A percentile compares a stretch with the other conserved stretches of the same genome.
Conservation (phyloP, 2,888 invertebrate genomes). For the Melitaea athalia region DNA sequence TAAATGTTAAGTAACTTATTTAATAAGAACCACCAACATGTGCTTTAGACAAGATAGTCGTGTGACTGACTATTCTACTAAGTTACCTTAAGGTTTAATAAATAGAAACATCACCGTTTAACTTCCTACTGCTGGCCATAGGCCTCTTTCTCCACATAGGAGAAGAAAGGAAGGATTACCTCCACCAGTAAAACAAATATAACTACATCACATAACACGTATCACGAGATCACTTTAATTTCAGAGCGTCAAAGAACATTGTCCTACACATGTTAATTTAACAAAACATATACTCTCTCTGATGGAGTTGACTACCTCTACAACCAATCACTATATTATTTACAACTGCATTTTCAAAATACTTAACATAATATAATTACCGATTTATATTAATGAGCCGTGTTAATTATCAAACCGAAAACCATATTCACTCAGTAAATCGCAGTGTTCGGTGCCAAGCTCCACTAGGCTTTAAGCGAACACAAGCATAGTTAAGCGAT, state of each 20-base stretch:
- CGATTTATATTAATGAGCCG: slow-evolving; percentile 4
- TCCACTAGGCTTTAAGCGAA: slow-evolving; percentile 30
- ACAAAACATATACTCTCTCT: no score
- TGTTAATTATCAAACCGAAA: slow-evolving; percentile 18
- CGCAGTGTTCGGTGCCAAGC: slow-evolving; percentile 27
- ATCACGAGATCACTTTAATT: neutral
- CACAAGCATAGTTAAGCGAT: slow-evolving; percentile 38
- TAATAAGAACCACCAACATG: no score
- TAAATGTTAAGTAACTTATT: no score
- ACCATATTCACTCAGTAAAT: slow-evolving; percentile 21
- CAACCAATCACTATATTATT: neutral
- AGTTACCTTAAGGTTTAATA: no score
- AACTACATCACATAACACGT: neutral
- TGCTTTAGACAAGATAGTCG: no score
- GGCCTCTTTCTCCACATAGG: no score
- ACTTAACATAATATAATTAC: neutral
- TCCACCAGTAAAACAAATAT: neutral
- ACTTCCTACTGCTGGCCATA: no score
- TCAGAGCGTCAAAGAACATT: no score
- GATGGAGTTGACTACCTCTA: neutral
- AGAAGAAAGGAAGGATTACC: no score
- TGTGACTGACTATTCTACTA: no score
- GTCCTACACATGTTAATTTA: no score
- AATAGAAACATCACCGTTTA: no score
- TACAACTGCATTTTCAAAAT: neutral